Conservation (phyloP, 1,140 invertebrate species). For the Drosophila arizonae region DNA sequence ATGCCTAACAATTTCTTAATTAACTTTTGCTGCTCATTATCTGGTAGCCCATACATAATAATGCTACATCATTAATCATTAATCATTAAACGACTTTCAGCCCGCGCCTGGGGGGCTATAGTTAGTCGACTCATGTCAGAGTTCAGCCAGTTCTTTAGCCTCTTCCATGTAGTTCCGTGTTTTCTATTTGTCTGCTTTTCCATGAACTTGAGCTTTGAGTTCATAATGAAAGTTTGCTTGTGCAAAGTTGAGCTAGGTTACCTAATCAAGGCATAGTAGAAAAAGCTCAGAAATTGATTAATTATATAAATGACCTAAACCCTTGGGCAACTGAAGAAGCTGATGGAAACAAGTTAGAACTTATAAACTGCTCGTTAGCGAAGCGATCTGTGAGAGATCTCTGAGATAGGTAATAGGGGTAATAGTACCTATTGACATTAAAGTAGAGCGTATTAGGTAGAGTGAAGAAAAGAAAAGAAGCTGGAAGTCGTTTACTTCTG, state of each 20-base stretch:
- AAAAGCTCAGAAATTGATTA: background rate
- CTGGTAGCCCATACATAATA: slow-evolving; percentile 30
- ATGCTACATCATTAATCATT: slow-evolving; percentile 34
- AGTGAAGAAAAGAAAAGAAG: no score
- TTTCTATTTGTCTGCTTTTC: background rate
- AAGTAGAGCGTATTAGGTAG: no score
- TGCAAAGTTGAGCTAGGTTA: background rate
- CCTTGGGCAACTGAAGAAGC: background rate
- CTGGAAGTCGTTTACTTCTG: no score
- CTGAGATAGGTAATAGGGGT: no score
- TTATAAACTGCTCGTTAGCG: no score
- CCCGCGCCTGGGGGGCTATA: slow-evolving; percentile 2
- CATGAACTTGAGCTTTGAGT: background rate
- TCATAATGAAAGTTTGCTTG: background rate
- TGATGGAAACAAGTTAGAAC: background rate
- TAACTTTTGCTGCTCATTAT: slow-evolving; percentile 50
- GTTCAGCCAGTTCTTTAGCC: background rate
- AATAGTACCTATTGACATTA: no score
- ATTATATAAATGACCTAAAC: background rate
- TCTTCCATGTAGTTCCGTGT: background rate
- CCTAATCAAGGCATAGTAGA: background rate
- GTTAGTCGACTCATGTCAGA: background rate
- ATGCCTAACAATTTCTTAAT: slow-evolving; percentile 67
- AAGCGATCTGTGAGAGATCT: no score
- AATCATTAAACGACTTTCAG: slow-evolving; percentile 18